A percentile compares a stretch with the other conserved stretches of the same genome.
phyloP scores from a whole-genome alignment of 2,797 vertebrate species.

The Cichlasoma orientale region DNA sequence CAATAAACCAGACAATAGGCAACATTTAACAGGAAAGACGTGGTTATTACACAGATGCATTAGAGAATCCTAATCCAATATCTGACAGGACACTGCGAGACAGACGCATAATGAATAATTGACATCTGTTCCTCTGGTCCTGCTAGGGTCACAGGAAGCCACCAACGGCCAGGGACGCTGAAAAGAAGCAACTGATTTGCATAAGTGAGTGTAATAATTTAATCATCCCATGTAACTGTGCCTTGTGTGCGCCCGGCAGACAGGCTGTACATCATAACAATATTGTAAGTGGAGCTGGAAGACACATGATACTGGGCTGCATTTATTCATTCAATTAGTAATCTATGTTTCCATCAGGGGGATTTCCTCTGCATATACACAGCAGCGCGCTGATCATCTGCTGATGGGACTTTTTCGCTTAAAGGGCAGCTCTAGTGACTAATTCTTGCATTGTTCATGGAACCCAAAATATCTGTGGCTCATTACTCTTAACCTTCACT shows the following conservation, averaged over 20 bases:
- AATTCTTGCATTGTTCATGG: not conserved
- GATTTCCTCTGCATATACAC: conserved; percentile 6
- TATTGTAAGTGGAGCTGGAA: conserved; percentile 23
- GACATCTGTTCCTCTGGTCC: conserved; percentile 60
- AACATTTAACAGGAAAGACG: conserved; percentile 42
- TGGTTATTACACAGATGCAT: conserved; percentile 26
- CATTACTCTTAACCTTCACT: not conserved
- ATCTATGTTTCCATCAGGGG: conserved; percentile 18
- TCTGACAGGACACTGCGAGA: conserved; percentile 19
- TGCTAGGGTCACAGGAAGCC: conserved; percentile 32
- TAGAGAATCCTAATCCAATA: conserved; percentile 41
- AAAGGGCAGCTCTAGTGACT: not conserved
- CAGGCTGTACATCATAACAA: not conserved
- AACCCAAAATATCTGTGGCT: not conserved
- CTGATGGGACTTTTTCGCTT: not conserved
- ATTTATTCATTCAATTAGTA: conserved; percentile 32
- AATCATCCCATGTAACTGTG: conserved; percentile 7
- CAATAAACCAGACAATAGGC: not conserved
- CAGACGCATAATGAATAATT: conserved; percentile 46
- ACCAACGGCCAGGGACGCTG: conserved; percentile 10
- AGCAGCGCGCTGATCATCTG: not conserved
- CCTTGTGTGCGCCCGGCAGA: not conserved
- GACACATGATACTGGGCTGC: conserved; percentile 31
- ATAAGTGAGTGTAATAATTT: conserved; percentile 36
- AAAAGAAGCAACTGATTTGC: conserved; percentile 30